Conservation (phyloP, 2,797 vertebrate genomes). For the Pitangus sulphuratus region DNA sequence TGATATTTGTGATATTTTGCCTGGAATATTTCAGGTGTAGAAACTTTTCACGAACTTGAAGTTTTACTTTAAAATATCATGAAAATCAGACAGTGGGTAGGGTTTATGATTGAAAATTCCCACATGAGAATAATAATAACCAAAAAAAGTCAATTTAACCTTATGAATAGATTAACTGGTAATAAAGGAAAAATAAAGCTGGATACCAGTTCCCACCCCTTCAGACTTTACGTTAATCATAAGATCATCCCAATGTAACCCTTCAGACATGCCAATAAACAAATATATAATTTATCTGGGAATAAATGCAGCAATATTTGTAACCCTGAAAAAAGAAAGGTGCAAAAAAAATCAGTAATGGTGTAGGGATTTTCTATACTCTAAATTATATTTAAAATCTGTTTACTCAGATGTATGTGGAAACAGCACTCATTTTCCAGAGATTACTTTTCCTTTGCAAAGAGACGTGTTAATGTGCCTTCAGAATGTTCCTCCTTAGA, state of each 20-base stretch:
- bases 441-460: background rate
- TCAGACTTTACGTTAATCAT: background rate
- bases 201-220: background rate
- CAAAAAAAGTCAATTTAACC: background rate
- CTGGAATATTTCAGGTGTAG: background rate
- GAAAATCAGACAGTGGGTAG: background rate
- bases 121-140: background rate
- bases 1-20: background rate
- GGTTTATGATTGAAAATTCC: background rate
- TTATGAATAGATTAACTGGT: background rate
- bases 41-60: background rate
- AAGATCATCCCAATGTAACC: background rate
- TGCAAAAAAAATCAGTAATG: background rate
- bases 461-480: background rate
- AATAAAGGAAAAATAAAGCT: background rate
- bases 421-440: background rate
- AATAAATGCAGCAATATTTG: background rate
- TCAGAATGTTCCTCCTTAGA: background rate
- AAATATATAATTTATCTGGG: background rate
- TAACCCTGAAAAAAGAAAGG: background rate
- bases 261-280: background rate
- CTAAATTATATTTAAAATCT: background rate
- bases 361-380: background rate
- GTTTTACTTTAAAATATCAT: background rate
- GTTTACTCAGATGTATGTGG: background rate